Evolutionary conservation across 30 jellyfish, hydroid and myxozoan species (phyloP).

Genomic region (Cassiopea andromeda): DNA sequence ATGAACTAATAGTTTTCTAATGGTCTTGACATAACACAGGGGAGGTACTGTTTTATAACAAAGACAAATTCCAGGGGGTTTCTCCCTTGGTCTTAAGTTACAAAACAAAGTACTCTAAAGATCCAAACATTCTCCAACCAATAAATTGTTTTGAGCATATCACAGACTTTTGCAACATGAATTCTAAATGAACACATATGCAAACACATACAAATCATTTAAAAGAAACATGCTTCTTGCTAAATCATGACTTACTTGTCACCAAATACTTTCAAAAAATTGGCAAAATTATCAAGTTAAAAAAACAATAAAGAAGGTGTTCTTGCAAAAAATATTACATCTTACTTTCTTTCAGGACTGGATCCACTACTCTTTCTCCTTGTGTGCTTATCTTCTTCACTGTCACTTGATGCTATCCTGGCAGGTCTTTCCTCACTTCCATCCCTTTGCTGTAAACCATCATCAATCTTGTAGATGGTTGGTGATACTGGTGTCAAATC

Average conservation of each 20-base stretch:
- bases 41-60: background rate
- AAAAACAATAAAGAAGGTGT: background rate
- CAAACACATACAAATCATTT: no score
- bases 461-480: background rate
- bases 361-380: slow-evolving; percentile 37
- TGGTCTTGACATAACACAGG: background rate
- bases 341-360: slow-evolving; percentile 60
- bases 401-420: slow-evolving; percentile 49
- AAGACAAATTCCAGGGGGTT: background rate
- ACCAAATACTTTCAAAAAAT: no score
- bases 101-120: no score
- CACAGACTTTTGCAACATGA: no score
- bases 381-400: slow-evolving; percentile 42
- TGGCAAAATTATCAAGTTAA: background rate
- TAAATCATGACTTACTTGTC: no score
- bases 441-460: background rate
- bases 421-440: background rate
- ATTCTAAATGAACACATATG: no score
- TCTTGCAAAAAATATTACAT: background rate
- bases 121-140: no score
- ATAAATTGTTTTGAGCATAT: no score
- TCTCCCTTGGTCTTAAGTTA: background rate
- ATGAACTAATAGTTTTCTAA: background rate
- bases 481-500: slow-evolving; percentile 32
- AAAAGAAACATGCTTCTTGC: no score